Conservation (phyloP, 2,888 invertebrate genomes). For the Teleogryllus oceanicus region DNA sequence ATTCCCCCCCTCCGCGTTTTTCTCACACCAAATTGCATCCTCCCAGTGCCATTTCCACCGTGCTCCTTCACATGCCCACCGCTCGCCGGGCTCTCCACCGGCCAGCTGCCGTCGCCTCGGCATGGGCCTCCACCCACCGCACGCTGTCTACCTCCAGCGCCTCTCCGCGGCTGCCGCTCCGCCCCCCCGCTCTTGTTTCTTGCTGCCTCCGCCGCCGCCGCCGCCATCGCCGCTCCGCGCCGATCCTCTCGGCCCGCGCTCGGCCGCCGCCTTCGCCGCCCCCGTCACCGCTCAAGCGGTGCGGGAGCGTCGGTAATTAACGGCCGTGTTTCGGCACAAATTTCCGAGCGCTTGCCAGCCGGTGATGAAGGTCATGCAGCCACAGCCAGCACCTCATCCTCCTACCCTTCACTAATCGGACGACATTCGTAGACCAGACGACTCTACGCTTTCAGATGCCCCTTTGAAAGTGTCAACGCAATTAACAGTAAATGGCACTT, state of each 20-base stretch:
- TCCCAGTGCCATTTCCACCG: too few species aligned
- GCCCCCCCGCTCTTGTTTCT: background rate
- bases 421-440: too few species aligned
- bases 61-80: background rate
- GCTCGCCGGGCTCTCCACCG: background rate
- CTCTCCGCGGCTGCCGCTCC: background rate
- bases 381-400: too few species aligned
- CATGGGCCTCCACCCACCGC: background rate
- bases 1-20: too few species aligned
- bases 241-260: background rate
- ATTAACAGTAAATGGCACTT: too few species aligned
- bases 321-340: constrained; percentile 5
- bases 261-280: background rate
- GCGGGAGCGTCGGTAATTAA: background rate
- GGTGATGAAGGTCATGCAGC: too few species aligned
- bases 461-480: too few species aligned
- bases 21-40: too few species aligned
- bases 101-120: background rate
- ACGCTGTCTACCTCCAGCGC: background rate
- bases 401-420: too few species aligned
- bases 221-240: background rate
- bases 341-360: background rate
- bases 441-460: too few species aligned
- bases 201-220: background rate
- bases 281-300: background rate